Evolutionary conservation across 2,888 invertebrate genomes (phyloP), one percentile per base, ranked within the genome.

Genomic region (Argyresthia goedartella): DNA sequence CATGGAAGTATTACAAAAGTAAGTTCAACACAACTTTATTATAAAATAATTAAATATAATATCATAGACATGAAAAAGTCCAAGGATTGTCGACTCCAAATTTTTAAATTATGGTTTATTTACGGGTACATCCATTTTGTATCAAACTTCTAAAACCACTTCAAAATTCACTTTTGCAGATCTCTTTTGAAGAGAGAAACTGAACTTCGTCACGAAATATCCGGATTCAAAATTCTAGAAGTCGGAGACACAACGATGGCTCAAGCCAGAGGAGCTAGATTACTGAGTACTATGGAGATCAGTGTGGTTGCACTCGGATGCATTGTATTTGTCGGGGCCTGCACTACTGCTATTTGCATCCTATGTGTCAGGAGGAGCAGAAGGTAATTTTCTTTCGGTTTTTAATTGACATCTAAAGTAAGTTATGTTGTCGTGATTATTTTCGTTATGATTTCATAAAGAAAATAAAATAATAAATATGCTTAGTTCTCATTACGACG

Each of bases 231-330:
- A 50, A 90, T 94, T 7, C 76, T 94, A 7, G 92, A 92, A 59
- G 88, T 92, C 4, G 89, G 90, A 0, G 84, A 82, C 54, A 78
- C 78, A 0, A 65, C 72, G 0, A 70, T 81, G 60, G 73, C 77
- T 45, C 74, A 81, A 64, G 75, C 87, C 56, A 60, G 82, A 4
- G 74, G 73, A 33, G 69, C 69, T 55, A 67, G 65, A 58, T 66
- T 73, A 44, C 75, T 90, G 61, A 92, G 92, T 25, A 91, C 94
- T 0, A 88, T 94, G 63, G 95, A 96, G 78, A 90, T 95, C 49
- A 91, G 94, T 33, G 92, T 94, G 0, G 91, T 96, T 11, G 91
- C 94, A 0, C 85, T 96, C 7, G 94, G 94, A 3, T 92, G 94
- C 57, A 87, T 95, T 50, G 92, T 96, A 51, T 94, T 95, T 68